These are phyloP conservation scores for Gonocerus acuteangulatus DNA, from an alignment of 2,888 invertebrate species.

Conservation along the genomic window DNA sequence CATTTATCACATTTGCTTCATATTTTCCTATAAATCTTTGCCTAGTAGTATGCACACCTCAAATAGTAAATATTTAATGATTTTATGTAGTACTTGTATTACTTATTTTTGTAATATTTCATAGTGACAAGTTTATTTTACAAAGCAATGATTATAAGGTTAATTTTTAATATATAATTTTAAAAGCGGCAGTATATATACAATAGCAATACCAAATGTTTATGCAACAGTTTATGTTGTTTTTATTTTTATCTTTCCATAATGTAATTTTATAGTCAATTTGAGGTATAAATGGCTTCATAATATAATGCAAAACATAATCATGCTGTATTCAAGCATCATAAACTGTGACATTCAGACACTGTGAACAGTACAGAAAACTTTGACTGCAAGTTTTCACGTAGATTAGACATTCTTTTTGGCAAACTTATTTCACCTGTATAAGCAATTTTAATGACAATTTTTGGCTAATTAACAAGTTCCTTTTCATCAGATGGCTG, in stretches of 20 bases:
- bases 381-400: conserved; percentile 7
- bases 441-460: conserved; percentile 14
- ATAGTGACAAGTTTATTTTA: not conserved
- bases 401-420: conserved; percentile 5
- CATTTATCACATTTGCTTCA: too few species aligned
- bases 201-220: conserved; percentile 2
- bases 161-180: not conserved
- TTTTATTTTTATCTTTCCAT: not conserved
- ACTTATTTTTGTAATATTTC: not conserved
- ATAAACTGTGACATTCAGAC: conserved; percentile 15
- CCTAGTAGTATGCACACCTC: too few species aligned
- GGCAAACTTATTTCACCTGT: conserved; percentile 14
- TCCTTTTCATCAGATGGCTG: conserved; percentile 6
- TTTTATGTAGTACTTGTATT: not conserved
- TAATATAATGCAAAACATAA: too few species aligned
- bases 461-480: conserved; percentile 8
- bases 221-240: not conserved
- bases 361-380: conserved; percentile 17
- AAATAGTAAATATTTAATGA: too few species aligned
- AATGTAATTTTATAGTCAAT: too few species aligned
- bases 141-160: not conserved
- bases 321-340: conserved; percentile 17
- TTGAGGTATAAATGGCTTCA: too few species aligned
- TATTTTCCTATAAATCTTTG: too few species aligned
- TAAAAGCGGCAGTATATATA: conserved; percentile 9